These are phyloP conservation scores for Etheostoma nigrum DNA, from an alignment of 2,797 vertebrate species.

Conservation along the genomic window DNA sequence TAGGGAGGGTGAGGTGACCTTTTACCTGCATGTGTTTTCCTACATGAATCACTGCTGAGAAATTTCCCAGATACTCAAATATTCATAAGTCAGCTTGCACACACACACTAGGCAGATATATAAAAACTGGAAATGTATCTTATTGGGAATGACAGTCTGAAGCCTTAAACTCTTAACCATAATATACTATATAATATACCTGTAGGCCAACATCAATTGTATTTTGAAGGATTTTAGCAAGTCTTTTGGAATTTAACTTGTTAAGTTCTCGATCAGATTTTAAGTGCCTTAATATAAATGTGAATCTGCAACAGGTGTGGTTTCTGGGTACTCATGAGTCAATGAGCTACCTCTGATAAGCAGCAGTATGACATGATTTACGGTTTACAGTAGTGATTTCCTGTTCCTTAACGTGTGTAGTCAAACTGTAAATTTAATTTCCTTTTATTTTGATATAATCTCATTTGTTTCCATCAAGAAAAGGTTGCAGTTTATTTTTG, in stretches of 20 bases:
- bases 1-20: not conserved
- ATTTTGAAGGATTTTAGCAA: not conserved
- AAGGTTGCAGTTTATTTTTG: not conserved
- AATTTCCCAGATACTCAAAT: not conserved
- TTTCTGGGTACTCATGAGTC: not conserved
- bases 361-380: not conserved
- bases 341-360: constrained; percentile 3
- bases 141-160: not conserved
- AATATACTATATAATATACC: constrained; percentile 2
- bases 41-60: not conserved
- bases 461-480: not conserved
- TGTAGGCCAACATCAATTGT: not conserved
- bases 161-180: constrained; percentile 2
- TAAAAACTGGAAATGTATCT: not conserved
- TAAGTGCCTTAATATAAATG: constrained; percentile 44
- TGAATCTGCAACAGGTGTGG: not conserved
- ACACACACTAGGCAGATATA: not conserved
- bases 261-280: not conserved
- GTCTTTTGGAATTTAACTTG: not conserved
- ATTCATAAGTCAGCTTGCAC: not conserved
- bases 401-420: not conserved
- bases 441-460: not conserved
- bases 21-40: constrained; percentile 10
- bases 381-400: constrained; percentile 9
- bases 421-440: constrained; percentile 9